Evolutionary conservation across 2,888 invertebrate genomes (phyloP), one percentile per base, ranked within the genome.

Genomic region (Xanthia togata): DNA sequence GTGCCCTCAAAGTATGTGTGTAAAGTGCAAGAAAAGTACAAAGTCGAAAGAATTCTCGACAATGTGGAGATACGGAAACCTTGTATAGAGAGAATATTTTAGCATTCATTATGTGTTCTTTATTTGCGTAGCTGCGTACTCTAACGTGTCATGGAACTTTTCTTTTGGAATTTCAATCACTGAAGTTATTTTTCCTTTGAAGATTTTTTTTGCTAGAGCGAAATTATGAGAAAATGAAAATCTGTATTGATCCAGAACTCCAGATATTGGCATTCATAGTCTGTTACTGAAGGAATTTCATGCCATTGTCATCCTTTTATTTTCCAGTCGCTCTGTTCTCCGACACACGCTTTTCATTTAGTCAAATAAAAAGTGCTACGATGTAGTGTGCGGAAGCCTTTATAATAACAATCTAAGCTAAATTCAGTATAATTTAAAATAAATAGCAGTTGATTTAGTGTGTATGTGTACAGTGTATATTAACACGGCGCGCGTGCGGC

Each of bases 381-480:
- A 23, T 57, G 31, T 57, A 70, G 69, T 84, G 55, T 31, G 8
- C 17, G 20, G 20, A 47, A 9, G 70, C 26, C 79, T 14, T 72
- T 63, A 79, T 53, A 73, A 85, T 69, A 84, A 79, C 79, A 83
- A 86, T 86, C 57, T 62, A 65, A 83, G 70, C 76, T 70, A 68
- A 86, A 86, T 86, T 73, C 70, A 80, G 82, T 81, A 31, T 75
- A 76, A 86, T 76, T 74, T 76, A 81, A 87, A 86, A 86, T 84
- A 88, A 84, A 88, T 86, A 77, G 55, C 35, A 55, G 64, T 82
- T 74, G 77, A 88, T 80, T 82, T 79, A 86, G 57, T 73, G 60
- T 75, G 75, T 79, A 57, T 78, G 65, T 82, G 76, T 78, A 74
- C 62, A 50, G 60, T 77, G 75, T 77, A 60, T 78, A 65, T 82